Conservation (phyloP, 2,113 vertebrate genomes). For the Daboia siamensis region DNA sequence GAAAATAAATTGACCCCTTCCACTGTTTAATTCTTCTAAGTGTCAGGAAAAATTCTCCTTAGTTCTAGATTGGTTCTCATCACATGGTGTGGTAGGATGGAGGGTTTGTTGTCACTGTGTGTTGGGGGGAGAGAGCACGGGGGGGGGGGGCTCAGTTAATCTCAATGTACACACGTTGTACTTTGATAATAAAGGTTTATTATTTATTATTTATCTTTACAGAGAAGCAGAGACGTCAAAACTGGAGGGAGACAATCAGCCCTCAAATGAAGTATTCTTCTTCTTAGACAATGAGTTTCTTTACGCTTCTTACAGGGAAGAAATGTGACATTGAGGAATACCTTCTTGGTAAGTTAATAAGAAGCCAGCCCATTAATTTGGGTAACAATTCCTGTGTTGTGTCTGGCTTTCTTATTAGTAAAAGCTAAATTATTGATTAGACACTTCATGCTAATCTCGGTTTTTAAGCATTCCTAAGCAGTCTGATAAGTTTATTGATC, state of each 20-base stretch:
- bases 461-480: conserved; percentile 15
- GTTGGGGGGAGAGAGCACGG: too few species aligned
- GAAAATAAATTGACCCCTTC: too few species aligned
- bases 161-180: too few species aligned
- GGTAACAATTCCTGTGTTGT: background rate
- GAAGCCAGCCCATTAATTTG: background rate
- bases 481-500: conserved; percentile 44
- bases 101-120: too few species aligned
- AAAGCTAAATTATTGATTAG: background rate
- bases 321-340: background rate
- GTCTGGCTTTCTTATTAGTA: conserved; percentile 1
- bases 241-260: background rate
- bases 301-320: background rate
- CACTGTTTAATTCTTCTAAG: too few species aligned
- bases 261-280: background rate
- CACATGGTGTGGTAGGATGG: too few species aligned
- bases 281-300: background rate
- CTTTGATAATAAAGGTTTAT: too few species aligned
- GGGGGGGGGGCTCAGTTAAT: too few species aligned
- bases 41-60: too few species aligned
- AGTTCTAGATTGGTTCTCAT: too few species aligned
- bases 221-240: background rate
- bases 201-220: too few species aligned
- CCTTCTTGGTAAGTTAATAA: background rate
- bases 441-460: background rate